Conservation (phyloP, 1,140 invertebrate genomes). For the Formica selysi region DNA sequence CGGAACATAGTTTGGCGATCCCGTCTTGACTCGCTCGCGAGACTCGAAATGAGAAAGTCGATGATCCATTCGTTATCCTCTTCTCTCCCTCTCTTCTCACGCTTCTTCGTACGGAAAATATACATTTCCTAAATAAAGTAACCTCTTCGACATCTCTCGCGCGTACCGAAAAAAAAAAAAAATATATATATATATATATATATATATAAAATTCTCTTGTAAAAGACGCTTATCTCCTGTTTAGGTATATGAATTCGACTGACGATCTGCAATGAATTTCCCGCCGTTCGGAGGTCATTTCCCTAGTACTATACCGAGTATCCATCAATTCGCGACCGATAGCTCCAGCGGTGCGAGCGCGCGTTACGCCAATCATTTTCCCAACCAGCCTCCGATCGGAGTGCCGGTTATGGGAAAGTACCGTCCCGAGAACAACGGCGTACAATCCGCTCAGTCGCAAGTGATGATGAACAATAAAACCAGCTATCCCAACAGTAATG, state of each 20-base stretch:
- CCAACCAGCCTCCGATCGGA: conserved; percentile 85
- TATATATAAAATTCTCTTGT: no score
- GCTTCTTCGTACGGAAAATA: not conserved
- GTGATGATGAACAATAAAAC: conserved; percentile 86
- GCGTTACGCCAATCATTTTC: conserved; percentile 85
- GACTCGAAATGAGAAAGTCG: not conserved
- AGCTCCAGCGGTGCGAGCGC: conserved; percentile 85
- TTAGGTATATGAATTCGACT: conserved; percentile 81
- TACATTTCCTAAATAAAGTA: not conserved
- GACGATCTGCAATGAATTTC: conserved; percentile 88
- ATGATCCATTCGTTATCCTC: not conserved
- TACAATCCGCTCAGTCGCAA: conserved; percentile 84
- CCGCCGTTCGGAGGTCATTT: conserved; percentile 89
- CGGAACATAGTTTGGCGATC: conserved; percentile 3
- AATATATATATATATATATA: no score
- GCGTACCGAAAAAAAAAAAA: no score
- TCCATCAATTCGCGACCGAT: conserved; percentile 89
- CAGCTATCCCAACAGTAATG: conserved; percentile 84
- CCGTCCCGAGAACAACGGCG: conserved; percentile 84
- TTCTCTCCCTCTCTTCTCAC: not conserved
- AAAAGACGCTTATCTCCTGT: conserved; percentile 37
- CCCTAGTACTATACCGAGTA: conserved; percentile 88
- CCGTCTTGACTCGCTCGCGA: not conserved
- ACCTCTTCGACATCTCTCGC: not conserved
- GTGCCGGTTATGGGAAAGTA: conserved; percentile 86